Conservation (phyloP, 2,113 vertebrate genomes). For the Columbina picui region DNA sequence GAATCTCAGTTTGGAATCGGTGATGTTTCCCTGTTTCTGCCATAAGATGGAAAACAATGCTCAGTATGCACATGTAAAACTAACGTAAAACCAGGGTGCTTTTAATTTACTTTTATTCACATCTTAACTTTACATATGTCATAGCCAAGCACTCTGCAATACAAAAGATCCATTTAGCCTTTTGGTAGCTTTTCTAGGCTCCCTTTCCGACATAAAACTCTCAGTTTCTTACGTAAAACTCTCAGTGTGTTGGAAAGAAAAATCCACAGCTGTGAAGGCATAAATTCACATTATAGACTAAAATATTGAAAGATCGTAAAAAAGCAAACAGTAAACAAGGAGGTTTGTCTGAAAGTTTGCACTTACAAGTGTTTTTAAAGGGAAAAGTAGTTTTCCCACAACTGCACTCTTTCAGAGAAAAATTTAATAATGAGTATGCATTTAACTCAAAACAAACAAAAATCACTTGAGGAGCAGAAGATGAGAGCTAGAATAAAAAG, state of each 20-base stretch:
- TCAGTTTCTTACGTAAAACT: neutral
- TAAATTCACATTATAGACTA: neutral
- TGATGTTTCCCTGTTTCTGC: neutral
- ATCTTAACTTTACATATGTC: neutral
- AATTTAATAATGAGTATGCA: neutral
- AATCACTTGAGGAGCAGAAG: neutral
- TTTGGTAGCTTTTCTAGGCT: neutral
- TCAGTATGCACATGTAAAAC: neutral
- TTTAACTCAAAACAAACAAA: neutral
- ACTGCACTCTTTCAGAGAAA: neutral
- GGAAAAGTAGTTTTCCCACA: neutral
- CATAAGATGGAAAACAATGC: neutral
- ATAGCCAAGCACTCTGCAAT: neutral
- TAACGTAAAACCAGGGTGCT: rapidly evolving
- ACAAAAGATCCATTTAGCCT: neutral
- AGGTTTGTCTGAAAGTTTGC: neutral
- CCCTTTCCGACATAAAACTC: neutral
- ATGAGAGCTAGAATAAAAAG: neutral
- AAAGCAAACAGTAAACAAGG: neutral
- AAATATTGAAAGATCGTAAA: neutral
- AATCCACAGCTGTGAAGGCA: neutral
- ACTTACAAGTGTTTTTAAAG: neutral
- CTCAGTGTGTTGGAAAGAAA: neutral
- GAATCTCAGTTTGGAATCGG: neutral
- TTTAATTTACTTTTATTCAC: neutral